Evolutionary conservation across 2,797 vertebrate genomes (phyloP), one percentile per base, ranked within the genome.

Genomic region (Ptychadena robeensis): DNA sequence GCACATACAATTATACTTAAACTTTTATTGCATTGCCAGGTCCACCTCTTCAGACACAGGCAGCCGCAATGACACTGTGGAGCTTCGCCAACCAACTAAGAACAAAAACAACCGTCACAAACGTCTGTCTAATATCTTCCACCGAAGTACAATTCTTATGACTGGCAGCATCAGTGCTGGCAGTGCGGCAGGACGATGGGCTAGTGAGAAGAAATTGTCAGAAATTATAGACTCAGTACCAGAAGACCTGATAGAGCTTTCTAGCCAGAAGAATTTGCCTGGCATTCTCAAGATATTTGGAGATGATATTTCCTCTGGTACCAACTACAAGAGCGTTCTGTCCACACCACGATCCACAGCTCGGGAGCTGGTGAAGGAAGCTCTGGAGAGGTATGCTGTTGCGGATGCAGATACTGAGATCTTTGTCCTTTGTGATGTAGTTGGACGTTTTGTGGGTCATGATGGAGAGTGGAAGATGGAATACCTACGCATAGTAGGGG

Each of bases 101-200:
- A 86, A 89, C 59, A 92, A 93, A 87, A 87, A 90, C 6, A 86
- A 88, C 67, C 95, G 96, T 3, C 93, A 96, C 81, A 97, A 98
- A 88, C 95, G 96, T 57, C 94, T 97, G 69, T 97, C 97, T 37
- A 95, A 97, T 40, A 94, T 98, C 64, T 93, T 98, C 88, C 94
- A 96, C 92, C 25, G 95, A 28, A 94, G 89, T 86, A 93, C 86
- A 91, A 94, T 86, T 88, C 93, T 72, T 30, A 2, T 71, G 68
- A 82, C 94, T 91, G 0, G 93, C 90, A 32, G 87, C 91, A 80
- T 84, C 18, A 80, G 80, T 90, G 91, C n/a, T 93, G 88, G 95
- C 93, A 0, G 95, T 86, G 82, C 65, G 4, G 86, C 88, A 30
- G 88, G 88, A 31, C 92, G 92, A 78, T 93, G 92, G 92, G 88